phyloP scores from a whole-genome alignment of 1,140 invertebrate genomes.

The Papilio helenus region DNA sequence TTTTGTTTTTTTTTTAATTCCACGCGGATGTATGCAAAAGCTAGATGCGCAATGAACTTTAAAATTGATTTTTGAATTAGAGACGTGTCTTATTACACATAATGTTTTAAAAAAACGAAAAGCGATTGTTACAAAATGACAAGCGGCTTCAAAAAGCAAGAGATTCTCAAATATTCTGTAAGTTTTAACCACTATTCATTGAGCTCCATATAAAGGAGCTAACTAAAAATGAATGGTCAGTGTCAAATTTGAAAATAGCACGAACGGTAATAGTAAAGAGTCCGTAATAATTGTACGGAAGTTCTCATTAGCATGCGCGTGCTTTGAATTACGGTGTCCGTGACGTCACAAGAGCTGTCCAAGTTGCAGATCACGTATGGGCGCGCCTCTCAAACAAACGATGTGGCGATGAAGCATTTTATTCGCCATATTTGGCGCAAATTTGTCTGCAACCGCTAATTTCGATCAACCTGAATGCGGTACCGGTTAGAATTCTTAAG shows the following conservation, averaged over 20 bases:
- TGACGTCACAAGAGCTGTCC: slow-evolving; percentile 7
- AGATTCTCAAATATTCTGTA: not conserved
- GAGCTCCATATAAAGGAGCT: not conserved
- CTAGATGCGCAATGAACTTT: not conserved
- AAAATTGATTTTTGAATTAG: not conserved
- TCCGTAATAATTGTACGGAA: slow-evolving; percentile 33
- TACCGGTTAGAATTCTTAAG: not conserved
- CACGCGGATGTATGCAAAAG: too few species aligned
- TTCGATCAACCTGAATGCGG: not conserved
- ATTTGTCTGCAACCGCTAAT: not conserved
- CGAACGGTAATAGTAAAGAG: slow-evolving; percentile 30
- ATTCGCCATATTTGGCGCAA: slow-evolving; percentile 16
- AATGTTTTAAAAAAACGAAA: not conserved
- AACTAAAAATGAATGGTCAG: not conserved
- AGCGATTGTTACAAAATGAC: not conserved
- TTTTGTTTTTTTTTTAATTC: too few species aligned
- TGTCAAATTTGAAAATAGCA: slow-evolving; percentile 17
- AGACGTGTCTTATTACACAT: not conserved
- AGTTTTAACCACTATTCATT: not conserved
- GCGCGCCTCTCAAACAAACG: slow-evolving; percentile 7
- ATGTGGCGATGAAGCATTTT: not conserved
- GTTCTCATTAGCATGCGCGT: slow-evolving; percentile 36
- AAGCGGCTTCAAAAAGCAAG: not conserved
- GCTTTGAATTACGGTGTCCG: slow-evolving; percentile 21
- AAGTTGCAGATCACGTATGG: slow-evolving; percentile 2